phyloP scores from a whole-genome alignment of 53 echinoderm and acorn worm species.

The Henricia sp. region DNA sequence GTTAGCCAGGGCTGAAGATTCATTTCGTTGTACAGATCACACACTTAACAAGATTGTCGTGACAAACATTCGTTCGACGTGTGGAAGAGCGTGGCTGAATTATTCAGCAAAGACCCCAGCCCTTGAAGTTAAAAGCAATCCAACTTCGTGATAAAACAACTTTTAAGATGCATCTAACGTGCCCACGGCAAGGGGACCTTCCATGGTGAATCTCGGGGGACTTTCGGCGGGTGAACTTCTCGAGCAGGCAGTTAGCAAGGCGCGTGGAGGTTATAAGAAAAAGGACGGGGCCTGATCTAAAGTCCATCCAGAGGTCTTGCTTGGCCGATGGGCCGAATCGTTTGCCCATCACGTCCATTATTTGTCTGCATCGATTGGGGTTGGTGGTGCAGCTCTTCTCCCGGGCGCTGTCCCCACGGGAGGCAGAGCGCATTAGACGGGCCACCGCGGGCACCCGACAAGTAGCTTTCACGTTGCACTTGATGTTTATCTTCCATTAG shows the following conservation, averaged over 20 bases:
- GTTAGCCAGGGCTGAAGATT: too few relatives aligned
- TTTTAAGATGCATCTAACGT: too few relatives aligned
- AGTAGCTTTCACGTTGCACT: slow-evolving; percentile 64
- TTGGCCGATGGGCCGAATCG: slow-evolving; percentile 59
- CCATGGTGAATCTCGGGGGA: slow-evolving; percentile 38
- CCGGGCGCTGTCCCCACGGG: slow-evolving; percentile 33
- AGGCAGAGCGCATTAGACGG: slow-evolving; percentile 58
- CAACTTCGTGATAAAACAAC: too few relatives aligned
- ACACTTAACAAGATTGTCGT: too few relatives aligned
- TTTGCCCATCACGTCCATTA: slow-evolving; percentile 65
- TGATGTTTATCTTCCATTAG: slow-evolving; percentile 76
- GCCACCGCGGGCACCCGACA: slow-evolving; percentile 64
- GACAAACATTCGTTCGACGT: too few relatives aligned
- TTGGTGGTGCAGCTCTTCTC: slow-evolving; percentile 19
- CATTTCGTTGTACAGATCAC: too few relatives aligned
- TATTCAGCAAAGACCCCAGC: too few relatives aligned
- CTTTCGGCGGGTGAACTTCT: not conserved
- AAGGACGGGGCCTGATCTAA: slow-evolving; percentile 49
- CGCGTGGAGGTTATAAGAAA: slow-evolving; percentile 11
- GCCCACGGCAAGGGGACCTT: too few relatives aligned
- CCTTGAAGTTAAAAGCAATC: too few relatives aligned
- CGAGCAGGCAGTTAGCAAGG: slow-evolving; percentile 36
- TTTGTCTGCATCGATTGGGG: slow-evolving; percentile 61
- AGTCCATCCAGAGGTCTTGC: slow-evolving; percentile 53
- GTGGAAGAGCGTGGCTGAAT: too few relatives aligned